Evolutionary conservation across 2,113 vertebrate species (phyloP).

Genomic region (Lipophrys pholis): DNA sequence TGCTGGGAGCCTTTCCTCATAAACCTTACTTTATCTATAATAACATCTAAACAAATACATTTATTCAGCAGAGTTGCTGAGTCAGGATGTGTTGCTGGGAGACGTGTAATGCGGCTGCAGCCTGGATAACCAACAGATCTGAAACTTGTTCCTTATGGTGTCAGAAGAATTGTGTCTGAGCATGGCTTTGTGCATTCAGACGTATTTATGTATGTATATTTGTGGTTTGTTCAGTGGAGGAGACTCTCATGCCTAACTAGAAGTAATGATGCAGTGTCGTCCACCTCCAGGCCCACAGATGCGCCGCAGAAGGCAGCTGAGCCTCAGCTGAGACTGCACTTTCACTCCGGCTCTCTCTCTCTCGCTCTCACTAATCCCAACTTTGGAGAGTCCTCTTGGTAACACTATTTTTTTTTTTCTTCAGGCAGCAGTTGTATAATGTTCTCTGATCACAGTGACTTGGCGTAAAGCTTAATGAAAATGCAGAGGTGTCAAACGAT

Average conservation of each 20-base stretch:
- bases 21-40: too few relatives aligned
- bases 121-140: conserved; percentile 24
- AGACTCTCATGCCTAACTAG: conserved; percentile 27
- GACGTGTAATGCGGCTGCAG: conserved; percentile 5
- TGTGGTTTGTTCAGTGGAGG: conserved; percentile 29
- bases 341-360: conserved; percentile 48
- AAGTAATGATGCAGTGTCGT: conserved; percentile 62
- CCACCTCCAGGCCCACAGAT: conserved; percentile 69
- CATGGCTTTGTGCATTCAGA: background rate
- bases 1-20: too few relatives aligned
- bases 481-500: conserved; percentile 60
- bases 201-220: conserved; percentile 21
- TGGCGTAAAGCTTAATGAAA: conserved; percentile 57
- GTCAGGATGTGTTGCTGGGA: background rate
- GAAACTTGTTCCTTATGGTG: conserved; percentile 7
- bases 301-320: conserved; percentile 68
- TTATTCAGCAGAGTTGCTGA: background rate
- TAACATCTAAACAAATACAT: too few relatives aligned
- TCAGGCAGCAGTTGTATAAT: conserved; percentile 29
- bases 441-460: conserved; percentile 48
- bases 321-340: conserved; percentile 74
- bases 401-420: conserved; percentile 19
- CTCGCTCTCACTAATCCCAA: conserved; percentile 56
- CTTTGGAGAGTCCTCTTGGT: conserved; percentile 39
- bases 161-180: background rate